A percentile compares a stretch with the other conserved stretches of the same genome.
Conservation (phyloP, 2,888 invertebrate species). For the Patella pellucida region DNA sequence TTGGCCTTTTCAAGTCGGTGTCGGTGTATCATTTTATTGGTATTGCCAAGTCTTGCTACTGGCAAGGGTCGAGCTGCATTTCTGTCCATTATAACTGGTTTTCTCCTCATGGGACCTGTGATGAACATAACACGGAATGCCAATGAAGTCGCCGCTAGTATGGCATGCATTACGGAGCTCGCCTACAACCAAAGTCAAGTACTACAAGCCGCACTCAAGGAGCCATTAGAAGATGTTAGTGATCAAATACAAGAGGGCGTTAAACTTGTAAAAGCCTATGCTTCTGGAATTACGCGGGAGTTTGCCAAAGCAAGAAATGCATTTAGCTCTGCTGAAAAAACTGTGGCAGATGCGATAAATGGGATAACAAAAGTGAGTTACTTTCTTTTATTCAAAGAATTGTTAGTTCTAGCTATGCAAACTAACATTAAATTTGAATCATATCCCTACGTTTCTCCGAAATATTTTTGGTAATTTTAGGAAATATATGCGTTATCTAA, state of each 20-base stretch:
- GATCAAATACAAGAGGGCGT: background rate
- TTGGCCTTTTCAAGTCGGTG: conserved; percentile 2
- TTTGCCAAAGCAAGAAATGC: background rate
- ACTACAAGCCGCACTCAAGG: conserved; percentile 7
- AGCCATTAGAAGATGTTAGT: conserved; percentile 11
- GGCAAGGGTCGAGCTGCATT: conserved; percentile 18
- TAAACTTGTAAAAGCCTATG: background rate
- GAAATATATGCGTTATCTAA: too few species aligned
- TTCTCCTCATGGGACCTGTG: conserved; percentile 16
- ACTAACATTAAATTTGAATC: too few species aligned
- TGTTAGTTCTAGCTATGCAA: too few species aligned
- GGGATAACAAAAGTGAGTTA: background rate
- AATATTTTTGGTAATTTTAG: too few species aligned
- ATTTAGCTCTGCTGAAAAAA: background rate
- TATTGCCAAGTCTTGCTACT: conserved; percentile 11
- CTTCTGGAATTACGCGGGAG: background rate
- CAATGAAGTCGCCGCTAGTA: conserved; percentile 9
- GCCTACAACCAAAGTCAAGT: conserved; percentile 21
- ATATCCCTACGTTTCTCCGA: too few species aligned
- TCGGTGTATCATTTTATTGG: conserved; percentile 14
- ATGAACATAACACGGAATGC: conserved; percentile 18
- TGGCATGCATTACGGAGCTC: conserved; percentile 18
- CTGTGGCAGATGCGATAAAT: background rate
- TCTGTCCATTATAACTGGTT: conserved; percentile 12
- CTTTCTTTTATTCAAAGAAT: too few species aligned